A percentile compares a stretch with the other conserved stretches of the same genome.
These are phyloP conservation scores for Watsonalla cultraria DNA, from an alignment of 2,888 invertebrate genomes.

Conservation along the genomic window DNA sequence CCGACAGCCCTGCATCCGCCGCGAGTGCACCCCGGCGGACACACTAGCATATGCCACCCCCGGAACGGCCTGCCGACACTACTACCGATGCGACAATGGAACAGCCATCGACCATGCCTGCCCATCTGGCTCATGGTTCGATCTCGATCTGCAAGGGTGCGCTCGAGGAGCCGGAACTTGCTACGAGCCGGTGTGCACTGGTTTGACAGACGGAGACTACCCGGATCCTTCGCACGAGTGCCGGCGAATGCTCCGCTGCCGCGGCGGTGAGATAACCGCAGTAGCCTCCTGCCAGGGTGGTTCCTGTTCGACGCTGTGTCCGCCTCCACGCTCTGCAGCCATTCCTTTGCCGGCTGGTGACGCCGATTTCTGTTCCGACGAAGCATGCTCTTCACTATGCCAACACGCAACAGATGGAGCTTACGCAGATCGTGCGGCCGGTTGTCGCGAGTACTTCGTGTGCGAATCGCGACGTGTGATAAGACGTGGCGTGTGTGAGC, in stretches of 20 bases:
- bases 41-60: conserved; percentile 73
- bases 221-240: conserved; percentile 79
- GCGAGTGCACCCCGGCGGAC: conserved; percentile 55
- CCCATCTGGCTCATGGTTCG: conserved; percentile 76
- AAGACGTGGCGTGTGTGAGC: conserved; percentile 76
- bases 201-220: conserved; percentile 76
- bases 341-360: conserved; percentile 72
- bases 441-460: conserved; percentile 79
- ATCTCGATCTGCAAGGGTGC: conserved; percentile 73
- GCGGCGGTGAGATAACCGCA: conserved; percentile 60
- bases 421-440: conserved; percentile 73
- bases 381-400: conserved; percentile 71
- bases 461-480: conserved; percentile 74
- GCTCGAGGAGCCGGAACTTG: conserved; percentile 76
- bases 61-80: conserved; percentile 76
- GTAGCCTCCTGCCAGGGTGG: conserved; percentile 52
- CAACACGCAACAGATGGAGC: conserved; percentile 74
- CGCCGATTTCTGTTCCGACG: conserved; percentile 71
- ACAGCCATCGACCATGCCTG: conserved; percentile 69
- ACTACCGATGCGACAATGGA: conserved; percentile 77
- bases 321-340: conserved; percentile 59
- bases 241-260: conserved; percentile 69
- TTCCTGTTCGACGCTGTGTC: conserved; percentile 47
- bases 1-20: conserved; percentile 57
- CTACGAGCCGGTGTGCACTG: conserved; percentile 79